Conservation (phyloP, 2,888 invertebrate genomes). For the Acleris sparsana region DNA sequence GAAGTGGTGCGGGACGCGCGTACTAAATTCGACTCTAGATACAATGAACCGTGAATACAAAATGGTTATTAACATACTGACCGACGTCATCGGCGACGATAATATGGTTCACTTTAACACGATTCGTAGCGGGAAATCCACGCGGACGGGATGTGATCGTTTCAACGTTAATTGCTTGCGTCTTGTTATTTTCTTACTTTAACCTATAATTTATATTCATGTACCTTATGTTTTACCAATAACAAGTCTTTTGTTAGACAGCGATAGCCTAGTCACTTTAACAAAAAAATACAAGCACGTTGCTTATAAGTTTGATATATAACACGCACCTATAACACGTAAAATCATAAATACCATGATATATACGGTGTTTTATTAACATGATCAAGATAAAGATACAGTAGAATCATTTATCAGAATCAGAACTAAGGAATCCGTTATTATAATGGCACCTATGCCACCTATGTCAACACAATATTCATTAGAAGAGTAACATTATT, state of each 20-base stretch:
- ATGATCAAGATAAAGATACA: too few species aligned
- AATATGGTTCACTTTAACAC: conserved; percentile 79
- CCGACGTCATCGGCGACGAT: conserved; percentile 76
- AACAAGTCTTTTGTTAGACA: not conserved
- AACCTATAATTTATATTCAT: conserved; percentile 13
- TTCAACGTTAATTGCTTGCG: conserved; percentile 71
- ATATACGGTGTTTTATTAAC: too few species aligned
- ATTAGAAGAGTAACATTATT: too few species aligned
- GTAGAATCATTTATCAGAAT: too few species aligned
- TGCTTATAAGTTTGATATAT: too few species aligned
- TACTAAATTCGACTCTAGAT: conserved; percentile 68
- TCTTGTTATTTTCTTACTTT: conserved; percentile 63
- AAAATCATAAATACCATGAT: too few species aligned
- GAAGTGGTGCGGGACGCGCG: conserved; percentile 64
- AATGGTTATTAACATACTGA: conserved; percentile 50
- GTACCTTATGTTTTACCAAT: conserved; percentile 40
- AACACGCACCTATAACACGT: too few species aligned
- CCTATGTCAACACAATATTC: too few species aligned
- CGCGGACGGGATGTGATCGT: conserved; percentile 78
- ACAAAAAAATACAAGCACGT: too few species aligned
- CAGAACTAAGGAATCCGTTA: too few species aligned
- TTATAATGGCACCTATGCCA: too few species aligned
- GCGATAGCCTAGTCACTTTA: too few species aligned
- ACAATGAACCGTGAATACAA: conserved; percentile 51
- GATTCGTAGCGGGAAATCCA: conserved; percentile 81